Percentiles rank a stretch among this genome's conserved stretches.
Evolutionary conservation across 2,113 vertebrate genomes (phyloP).

Genomic region (Phaethornis superciliosus): DNA sequence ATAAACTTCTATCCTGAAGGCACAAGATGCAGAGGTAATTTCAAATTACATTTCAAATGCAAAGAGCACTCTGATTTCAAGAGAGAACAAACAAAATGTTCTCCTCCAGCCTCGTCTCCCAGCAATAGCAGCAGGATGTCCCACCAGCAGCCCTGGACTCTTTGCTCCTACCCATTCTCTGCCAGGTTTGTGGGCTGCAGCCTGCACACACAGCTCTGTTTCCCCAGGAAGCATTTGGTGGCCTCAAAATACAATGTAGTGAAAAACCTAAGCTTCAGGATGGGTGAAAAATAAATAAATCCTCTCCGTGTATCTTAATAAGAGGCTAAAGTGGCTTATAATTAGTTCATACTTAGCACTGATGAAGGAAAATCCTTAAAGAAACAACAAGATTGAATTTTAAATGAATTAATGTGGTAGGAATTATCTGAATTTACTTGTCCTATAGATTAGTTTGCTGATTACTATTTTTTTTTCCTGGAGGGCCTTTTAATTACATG

Average conservation of each 20-base stretch:
- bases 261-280: neutral
- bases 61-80: neutral
- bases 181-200: fast-evolving
- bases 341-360: neutral
- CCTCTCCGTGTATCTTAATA: neutral
- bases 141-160: neutral
- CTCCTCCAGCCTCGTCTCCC: neutral
- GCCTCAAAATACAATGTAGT: neutral
- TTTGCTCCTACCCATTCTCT: neutral
- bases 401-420: neutral
- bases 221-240: neutral
- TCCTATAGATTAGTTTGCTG: constrained; percentile 29
- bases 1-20: neutral
- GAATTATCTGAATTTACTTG: neutral
- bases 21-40: neutral
- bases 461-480: neutral
- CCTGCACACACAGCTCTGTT: fast-evolving
- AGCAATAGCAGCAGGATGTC: neutral
- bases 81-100: neutral
- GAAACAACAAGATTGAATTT: neutral
- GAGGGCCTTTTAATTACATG: constrained; percentile 55
- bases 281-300: neutral
- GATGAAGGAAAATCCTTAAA: neutral
- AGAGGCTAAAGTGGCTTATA: neutral
- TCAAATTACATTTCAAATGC: neutral